Evolutionary conservation across 2,113 vertebrate species (phyloP).

Genomic region (Oncorhynchus nerka): DNA sequence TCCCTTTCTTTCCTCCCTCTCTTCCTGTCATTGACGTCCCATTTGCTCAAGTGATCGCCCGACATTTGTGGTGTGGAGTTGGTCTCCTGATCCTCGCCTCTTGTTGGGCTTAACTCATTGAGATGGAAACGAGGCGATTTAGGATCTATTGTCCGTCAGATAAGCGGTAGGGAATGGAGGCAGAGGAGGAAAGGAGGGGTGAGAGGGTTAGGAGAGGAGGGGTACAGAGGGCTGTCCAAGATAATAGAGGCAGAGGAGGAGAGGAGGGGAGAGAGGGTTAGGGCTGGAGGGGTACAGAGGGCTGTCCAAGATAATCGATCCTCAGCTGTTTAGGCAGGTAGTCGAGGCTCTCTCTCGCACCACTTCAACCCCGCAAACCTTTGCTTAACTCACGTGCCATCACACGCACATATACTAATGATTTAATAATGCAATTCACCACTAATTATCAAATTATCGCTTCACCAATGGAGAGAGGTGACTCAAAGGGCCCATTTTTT

Average conservation of each 20-base stretch:
- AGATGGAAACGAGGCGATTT: conserved; percentile 77
- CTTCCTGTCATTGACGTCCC: conserved; percentile 67
- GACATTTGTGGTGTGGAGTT: conserved; percentile 74
- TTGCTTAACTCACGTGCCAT: conserved; percentile 78
- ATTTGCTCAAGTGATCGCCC: conserved; percentile 80
- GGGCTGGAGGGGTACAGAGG: conserved; percentile 23
- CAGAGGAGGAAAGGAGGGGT: background rate
- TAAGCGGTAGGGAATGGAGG: conserved; percentile 43
- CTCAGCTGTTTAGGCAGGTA: conserved; percentile 32
- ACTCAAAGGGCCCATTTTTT: conserved; percentile 36
- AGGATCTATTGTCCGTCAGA: conserved; percentile 70
- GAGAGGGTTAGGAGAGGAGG: conserved; percentile 22
- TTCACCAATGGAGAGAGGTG: conserved; percentile 36
- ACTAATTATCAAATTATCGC: conserved; percentile 75
- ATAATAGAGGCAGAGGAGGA: conserved; percentile 15
- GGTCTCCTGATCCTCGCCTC: conserved; percentile 68
- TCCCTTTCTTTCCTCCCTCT: conserved; percentile 20
- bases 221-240: conserved; percentile 17
- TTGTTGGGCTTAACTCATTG: conserved; percentile 74
- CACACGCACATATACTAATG: conserved; percentile 75
- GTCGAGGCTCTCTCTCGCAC: background rate
- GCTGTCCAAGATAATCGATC: conserved; percentile 56
- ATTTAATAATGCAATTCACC: conserved; percentile 56
- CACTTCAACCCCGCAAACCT: conserved; percentile 54
- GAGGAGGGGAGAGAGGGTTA: conserved; percentile 17